Evolutionary conservation across 1,140 invertebrate genomes (phyloP).

Genomic region (Eumaeus atala): DNA sequence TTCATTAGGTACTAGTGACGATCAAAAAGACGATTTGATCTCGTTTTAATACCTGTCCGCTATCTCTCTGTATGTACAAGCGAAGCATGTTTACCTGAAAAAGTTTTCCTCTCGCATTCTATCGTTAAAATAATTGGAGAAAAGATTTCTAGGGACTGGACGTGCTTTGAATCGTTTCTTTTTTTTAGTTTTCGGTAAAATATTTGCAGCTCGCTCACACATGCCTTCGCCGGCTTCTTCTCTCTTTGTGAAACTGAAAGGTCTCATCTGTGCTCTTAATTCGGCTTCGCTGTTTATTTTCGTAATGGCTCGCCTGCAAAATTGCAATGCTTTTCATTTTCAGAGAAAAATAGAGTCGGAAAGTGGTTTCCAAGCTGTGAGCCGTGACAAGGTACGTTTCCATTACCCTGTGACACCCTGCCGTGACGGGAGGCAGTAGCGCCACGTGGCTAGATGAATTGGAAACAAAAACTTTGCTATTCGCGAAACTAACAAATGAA

Average conservation of each 20-base stretch:
- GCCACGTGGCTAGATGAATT: no score
- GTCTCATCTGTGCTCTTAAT: slow-evolving; percentile 76
- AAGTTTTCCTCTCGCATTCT: slow-evolving; percentile 82
- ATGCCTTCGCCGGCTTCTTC: slow-evolving; percentile 69
- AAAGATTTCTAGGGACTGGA: slow-evolving; percentile 80
- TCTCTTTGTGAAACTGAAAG: slow-evolving; percentile 77
- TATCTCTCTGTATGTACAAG: no score
- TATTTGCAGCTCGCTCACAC: slow-evolving; percentile 55
- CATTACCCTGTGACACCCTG: no score
- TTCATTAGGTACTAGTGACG: no score
- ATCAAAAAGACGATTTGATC: no score
- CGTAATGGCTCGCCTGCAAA: slow-evolving; percentile 68
- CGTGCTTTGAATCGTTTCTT: slow-evolving; percentile 77
- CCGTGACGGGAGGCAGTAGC: no score
- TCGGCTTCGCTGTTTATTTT: slow-evolving; percentile 75
- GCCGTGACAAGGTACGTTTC: no score
- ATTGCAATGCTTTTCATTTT: slow-evolving; percentile 1
- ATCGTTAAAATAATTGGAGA: slow-evolving; percentile 81
- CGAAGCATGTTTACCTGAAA: slow-evolving; percentile 72
- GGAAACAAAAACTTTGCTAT: no score
- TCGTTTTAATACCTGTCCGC: no score
- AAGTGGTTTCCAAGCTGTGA: no score
- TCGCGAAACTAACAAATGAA: no score
- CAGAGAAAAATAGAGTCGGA: no score
- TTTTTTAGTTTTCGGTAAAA: slow-evolving; percentile 47